Base-by-base conservation (phyloP, 30 jellyfish, hydroid and myxozoan species). In the Rhopilema esculentum region DNA sequence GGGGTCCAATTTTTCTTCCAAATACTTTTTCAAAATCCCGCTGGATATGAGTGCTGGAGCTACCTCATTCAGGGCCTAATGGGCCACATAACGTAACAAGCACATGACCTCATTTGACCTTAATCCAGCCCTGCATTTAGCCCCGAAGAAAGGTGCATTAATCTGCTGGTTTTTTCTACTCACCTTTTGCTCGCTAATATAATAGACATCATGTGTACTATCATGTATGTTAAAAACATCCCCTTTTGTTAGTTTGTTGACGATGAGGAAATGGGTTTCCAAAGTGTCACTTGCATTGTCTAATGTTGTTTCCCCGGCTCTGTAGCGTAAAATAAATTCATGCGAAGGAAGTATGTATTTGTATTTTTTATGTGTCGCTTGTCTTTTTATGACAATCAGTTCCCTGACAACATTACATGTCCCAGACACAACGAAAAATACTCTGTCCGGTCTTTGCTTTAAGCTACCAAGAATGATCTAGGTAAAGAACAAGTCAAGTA, bases 141-240 rank as follows among this genome's bases (percentile, higher is more conserved):
- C n/a, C n/a, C n/a, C n/a, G n/a, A n/a, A n/a, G n/a, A n/a, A n/a
- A n/a, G n/a, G n/a, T n/a, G n/a, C n/a, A n/a, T n/a, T n/a, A n/a
- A n/a, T n/a, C n/a, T n/a, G n/a, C n/a, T n/a, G n/a, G n/a, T n/a
- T n/a, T n/a, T n/a, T 26, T 23, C 20, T 9, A 67, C 88, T 1
- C 62, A 88, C 96, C 88, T 80, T 80, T 61, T 91, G 63, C 79
- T 33, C 81, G 67, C 90, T 70, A 49, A 91, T 72, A 49, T 57
- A 91, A 27, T 30, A 68, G 27, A 91, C n/a, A 16, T 86, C 97
- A 1, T 75, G 71, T 28, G 83, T n/a, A 57, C 80, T 40, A 52
- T 93, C 98, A 16, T 94, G 92, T 27, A 78, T 70, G 50, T 88
- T 87, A 87, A 93, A 87, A 1, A 51, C 90, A 53, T 93, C 98